Evolutionary conservation across 2,888 invertebrate species (phyloP).

Genomic region (Phlogophora meticulosa): DNA sequence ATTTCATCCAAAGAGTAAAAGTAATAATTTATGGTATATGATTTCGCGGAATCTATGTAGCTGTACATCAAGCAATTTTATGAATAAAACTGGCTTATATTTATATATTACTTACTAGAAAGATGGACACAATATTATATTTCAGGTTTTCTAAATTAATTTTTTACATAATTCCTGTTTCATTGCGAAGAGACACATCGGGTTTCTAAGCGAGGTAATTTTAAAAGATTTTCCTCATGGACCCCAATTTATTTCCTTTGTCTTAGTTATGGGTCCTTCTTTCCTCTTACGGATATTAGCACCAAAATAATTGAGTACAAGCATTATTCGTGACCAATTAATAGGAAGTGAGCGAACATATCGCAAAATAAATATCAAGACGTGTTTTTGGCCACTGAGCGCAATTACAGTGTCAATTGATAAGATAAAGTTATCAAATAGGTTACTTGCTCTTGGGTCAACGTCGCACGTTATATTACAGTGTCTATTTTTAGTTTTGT

Average conservation of each 20-base stretch:
- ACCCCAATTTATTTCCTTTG: not conserved
- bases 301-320: constrained; percentile 22
- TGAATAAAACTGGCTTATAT: constrained; percentile 3
- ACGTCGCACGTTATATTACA: constrained; percentile 32
- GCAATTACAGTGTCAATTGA: constrained; percentile 48
- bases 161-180: constrained; percentile 14
- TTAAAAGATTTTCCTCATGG: constrained; percentile 19
- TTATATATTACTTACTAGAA: not conserved
- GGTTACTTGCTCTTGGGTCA: constrained; percentile 61
- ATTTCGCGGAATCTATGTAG: not conserved
- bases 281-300: constrained; percentile 7
- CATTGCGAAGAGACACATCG: not conserved
- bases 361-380: constrained; percentile 31
- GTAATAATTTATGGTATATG: not conserved
- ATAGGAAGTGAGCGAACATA: constrained; percentile 13
- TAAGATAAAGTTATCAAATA: constrained; percentile 59
- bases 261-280: not conserved
- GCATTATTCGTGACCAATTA: constrained; percentile 12
- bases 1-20: not conserved
- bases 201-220: constrained; percentile 9
- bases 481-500: constrained; percentile 33
- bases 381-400: constrained; percentile 45
- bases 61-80: not conserved
- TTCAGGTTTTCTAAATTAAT: not conserved
- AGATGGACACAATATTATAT: not conserved